phyloP scores from a whole-genome alignment of 1,140 invertebrate genomes.

The Drosophila melanica region DNA sequence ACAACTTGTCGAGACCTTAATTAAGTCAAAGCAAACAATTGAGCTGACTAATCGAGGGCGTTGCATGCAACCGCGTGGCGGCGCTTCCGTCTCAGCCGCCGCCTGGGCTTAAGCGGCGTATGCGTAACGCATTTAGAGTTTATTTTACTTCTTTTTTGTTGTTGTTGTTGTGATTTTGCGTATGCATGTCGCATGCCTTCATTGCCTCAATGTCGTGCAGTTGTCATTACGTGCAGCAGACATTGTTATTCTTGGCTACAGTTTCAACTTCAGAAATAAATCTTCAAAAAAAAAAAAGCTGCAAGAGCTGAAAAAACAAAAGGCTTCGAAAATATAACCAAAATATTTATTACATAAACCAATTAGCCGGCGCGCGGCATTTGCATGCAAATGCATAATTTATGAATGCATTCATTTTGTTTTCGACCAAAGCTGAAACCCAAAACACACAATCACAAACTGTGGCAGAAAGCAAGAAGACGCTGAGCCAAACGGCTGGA shows the following conservation, averaged over 20 bases:
- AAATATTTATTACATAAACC: constrained; percentile 70
- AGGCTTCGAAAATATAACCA: not conserved
- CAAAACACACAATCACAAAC: constrained; percentile 28
- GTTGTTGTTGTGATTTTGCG: too few relatives aligned
- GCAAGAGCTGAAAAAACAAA: constrained; percentile 12
- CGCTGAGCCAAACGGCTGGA: constrained; percentile 25
- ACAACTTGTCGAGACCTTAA: constrained; percentile 35
- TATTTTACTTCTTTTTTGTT: not conserved
- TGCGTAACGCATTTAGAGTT: constrained; percentile 52
- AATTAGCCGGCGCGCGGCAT: constrained; percentile 62
- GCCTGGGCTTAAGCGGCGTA: constrained; percentile 41
- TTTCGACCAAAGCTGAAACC: constrained; percentile 33
- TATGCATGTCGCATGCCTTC: constrained; percentile 57
- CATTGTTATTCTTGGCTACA: constrained; percentile 46
- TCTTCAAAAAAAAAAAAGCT: constrained; percentile 6
- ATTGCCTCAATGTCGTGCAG: constrained; percentile 37
- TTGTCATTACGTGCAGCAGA: constrained; percentile 50
- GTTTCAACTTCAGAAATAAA: not conserved
- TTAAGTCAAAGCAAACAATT: constrained; percentile 65
- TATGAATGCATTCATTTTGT: constrained; percentile 65
- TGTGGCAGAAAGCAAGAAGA: constrained; percentile 51
- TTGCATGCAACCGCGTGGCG: constrained; percentile 31
- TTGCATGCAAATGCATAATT: constrained; percentile 77
- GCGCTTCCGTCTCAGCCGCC: constrained; percentile 17
- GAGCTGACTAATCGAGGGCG: constrained; percentile 45